Percentiles rank a stretch among this genome's conserved stretches.
Conservation (phyloP, 2,888 invertebrate species). For the Zygogramma bicolorata region DNA sequence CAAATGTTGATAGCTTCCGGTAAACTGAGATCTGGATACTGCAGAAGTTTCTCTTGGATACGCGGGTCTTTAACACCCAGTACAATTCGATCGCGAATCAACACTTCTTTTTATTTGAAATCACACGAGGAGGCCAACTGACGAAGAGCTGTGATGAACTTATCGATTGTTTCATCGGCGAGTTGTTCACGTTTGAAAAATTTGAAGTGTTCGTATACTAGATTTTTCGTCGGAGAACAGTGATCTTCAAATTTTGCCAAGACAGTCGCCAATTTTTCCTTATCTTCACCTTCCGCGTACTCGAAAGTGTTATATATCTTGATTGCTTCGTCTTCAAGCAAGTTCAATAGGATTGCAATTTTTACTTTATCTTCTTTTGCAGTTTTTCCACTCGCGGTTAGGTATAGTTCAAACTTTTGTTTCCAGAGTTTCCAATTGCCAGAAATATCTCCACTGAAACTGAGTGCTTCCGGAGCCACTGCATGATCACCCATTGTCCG, state of each 20-base stretch:
- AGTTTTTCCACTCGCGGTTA: too few relatives aligned
- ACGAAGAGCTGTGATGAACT: not conserved
- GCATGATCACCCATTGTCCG: too few relatives aligned
- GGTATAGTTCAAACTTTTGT: too few relatives aligned
- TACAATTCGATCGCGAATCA: not conserved
- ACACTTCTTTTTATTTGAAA: not conserved
- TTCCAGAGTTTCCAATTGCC: too few relatives aligned
- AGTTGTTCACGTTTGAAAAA: not conserved
- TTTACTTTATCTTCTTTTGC: too few relatives aligned
- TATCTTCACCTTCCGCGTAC: not conserved
- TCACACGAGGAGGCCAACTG: not conserved
- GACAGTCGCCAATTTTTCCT: not conserved
- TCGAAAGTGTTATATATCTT: not conserved
- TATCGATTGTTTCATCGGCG: not conserved
- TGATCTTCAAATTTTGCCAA: not conserved
- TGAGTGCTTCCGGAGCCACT: too few relatives aligned
- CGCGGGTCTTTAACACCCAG: not conserved
- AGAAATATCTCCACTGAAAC: too few relatives aligned
- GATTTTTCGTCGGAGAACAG: not conserved
- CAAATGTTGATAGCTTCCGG: not conserved
- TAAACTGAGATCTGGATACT: not conserved
- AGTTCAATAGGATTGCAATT: too few relatives aligned
- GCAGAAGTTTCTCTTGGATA: not conserved
- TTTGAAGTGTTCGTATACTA: not conserved
- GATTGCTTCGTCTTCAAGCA: too few relatives aligned